Base-by-base conservation (phyloP, 1,140 invertebrate genomes). In the Bombus pyrosoma region DNA sequence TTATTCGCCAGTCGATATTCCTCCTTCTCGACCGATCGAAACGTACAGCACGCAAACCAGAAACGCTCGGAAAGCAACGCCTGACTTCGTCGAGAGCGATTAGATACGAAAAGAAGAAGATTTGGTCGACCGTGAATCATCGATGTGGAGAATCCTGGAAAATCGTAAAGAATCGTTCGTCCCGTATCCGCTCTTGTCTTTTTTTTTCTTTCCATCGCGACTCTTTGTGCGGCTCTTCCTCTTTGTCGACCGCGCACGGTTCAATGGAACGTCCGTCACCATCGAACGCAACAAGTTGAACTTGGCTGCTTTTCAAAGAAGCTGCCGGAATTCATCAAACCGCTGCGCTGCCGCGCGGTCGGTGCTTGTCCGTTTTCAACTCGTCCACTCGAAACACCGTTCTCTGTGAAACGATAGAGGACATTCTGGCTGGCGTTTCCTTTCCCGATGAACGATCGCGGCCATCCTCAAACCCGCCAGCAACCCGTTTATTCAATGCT, bases 231-330 rank as follows among this genome's bases (percentile, higher is more conserved):
- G n/a, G 6, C 72, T 47, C 22, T 72, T 59, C 72, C 18, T 85
- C 59, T 76, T 47, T 47, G 43, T 37, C 47, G 43, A n/a, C 32
- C n/a, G 64, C 66, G 43, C 32, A 41, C 81, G 79, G 76, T 79
- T 87, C 88, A 80, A 83, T 83, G 79, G 41, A 85, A 86, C 79
- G 47, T 85, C 43, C 81, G 78, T 68, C 77, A 62, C 68, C 86
- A 91, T 92, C 84, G 84, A 91, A 88, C 74, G 91, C 92, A 92
- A 92, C 92, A 92, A 92, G 92, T 92, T 91, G 89, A 90, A 92
- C 87, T 90, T 91, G 90, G 89, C 90, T 89, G 85, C 82, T 88
- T 91, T 92, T 92, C 91, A 92, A 92, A 92, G 90, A 89, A 90
- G 79, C 89, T 83, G 72, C 34, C 81, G 87, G 90, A 88, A 91